Base-by-base conservation (phyloP, 2,888 invertebrate species). In the Teleiodes luculella region DNA sequence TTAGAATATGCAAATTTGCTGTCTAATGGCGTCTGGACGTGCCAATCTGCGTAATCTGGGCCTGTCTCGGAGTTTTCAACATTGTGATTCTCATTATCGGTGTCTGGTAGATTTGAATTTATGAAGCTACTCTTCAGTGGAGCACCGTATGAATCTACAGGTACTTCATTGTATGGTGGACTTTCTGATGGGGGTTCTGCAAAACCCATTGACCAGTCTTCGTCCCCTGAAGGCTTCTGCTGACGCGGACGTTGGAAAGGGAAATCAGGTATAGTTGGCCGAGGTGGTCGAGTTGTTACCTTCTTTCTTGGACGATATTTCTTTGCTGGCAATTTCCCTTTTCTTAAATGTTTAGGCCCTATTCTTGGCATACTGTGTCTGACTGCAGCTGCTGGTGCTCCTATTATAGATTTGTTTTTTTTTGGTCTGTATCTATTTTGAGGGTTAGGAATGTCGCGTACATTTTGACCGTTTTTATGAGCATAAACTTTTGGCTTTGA, bases 161-260 rank as follows among this genome's bases (percentile, higher is more conserved):
- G 79, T 2, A 80, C 79, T 51, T 84, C 82, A 30, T 45, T 33
- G 2, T 62, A 65, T 2, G 70, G 6, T 24, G 24, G 24, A 24
- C 24, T 24, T 24, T 3, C 67, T n/a, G 52, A 49, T 1, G 86
- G 86, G 4, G 87, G 86, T 57, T 88, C 87, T 1, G 74, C 87
- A 57, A 86, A 87, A 7, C 80, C 72, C 7, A 62, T 57, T 2
- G 76, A 72, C 52, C 75, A 74, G 18, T 24, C 11, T 20, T 20
- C 43, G n/a, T n/a, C n/a, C 11, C 20, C 2, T 39, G 39, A 39
- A 18, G 62, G 47, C 6, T 66, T 43, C 3, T n/a, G 64, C 16
- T 37, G 39, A 18, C 14, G 18, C 3, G 18, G 24, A 24, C 24
- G 24, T 6, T 24, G 24, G 24, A 4, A 6, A 24, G 24, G 24